These are phyloP conservation scores for Melanostoma mellinum DNA, from an alignment of 2,888 invertebrate genomes.

Conservation along the genomic window DNA sequence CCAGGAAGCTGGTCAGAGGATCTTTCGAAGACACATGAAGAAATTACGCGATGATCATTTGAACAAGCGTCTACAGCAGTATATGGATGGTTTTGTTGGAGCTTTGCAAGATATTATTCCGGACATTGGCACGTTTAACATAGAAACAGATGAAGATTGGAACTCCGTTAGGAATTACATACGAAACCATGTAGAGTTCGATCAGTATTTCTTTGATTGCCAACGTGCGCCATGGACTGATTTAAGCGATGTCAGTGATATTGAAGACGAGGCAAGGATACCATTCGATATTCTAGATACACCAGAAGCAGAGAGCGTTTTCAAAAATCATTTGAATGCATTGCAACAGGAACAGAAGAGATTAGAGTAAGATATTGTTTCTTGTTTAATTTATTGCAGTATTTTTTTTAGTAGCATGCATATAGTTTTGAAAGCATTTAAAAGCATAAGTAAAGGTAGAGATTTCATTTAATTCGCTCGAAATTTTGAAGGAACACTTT, in stretches of 20 bases:
- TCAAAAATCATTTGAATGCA: constrained; percentile 94
- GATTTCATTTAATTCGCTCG: too few relatives aligned
- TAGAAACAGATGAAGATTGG: constrained; percentile 90
- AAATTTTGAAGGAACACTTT: too few relatives aligned
- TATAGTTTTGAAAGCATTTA: not conserved
- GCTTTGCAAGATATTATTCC: constrained; percentile 91
- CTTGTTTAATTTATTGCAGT: not conserved
- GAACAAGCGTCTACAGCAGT: constrained; percentile 88
- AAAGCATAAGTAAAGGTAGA: too few relatives aligned
- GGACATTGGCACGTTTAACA: constrained; percentile 86
- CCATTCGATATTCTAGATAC: constrained; percentile 96
- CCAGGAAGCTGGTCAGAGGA: constrained; percentile 89
- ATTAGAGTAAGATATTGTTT: constrained; percentile 88
- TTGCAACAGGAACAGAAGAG: constrained; percentile 96
- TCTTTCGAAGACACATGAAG: constrained; percentile 90
- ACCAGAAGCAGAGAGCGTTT: constrained; percentile 95
- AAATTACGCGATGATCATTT: constrained; percentile 92
- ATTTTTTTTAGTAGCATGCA: constrained; percentile 30
- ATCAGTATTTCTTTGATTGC: constrained; percentile 94
- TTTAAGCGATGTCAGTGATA: constrained; percentile 85
- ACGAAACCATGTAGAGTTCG: constrained; percentile 95
- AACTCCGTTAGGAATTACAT: constrained; percentile 92
- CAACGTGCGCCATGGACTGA: constrained; percentile 91
- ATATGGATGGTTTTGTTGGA: constrained; percentile 89
- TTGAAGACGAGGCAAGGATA: constrained; percentile 88